Base-by-base conservation (phyloP, 2,888 invertebrate genomes). In the Timema cristinae region DNA sequence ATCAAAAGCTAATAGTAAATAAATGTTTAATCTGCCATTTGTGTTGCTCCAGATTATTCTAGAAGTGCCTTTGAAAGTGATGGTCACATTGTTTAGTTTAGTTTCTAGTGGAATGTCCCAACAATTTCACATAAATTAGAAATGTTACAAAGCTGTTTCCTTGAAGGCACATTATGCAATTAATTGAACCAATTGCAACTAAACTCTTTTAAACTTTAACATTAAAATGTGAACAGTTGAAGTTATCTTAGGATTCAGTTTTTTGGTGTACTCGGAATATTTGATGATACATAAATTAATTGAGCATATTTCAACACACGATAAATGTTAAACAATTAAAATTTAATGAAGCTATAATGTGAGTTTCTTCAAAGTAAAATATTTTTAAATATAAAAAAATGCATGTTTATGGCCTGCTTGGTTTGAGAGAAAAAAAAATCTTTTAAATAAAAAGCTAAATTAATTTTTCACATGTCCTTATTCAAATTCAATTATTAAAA, bases 141-240 rank as follows among this genome's bases (percentile, higher is more conserved):
- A 49, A 66, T 63, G 51, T 51, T 67, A 71, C 71, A 61, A 54
- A 72, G 59, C 32, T 72, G 69, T 69, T 56, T 66, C 32, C 32
- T 72, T 63, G 69, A 74, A 74, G 74, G 74, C 74, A 74, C 74
- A 74, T 74, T 72, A 72, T 74, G 71, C 66, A 72, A 69, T 69
- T 71, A 72, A 71, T 72, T 47, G 69, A 72, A 74, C 72, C 71
- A 72, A 74, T 71, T 47, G 51, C 69, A 72, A 74, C 72, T 72
- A 72, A 74, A 74, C 72, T 71, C 72, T 72, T 63, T 69, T 54
- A 69, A 74, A 72, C 74, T 74, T 74, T 69, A 74, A 74, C 74
- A 72, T 15, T 15, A 32, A 63, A 63, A 63, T 63, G 32, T 48
- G 48, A 63, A 63, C 32, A 47, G 63, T 47, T 63, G 63, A 59